Percentiles rank a stretch among this genome's conserved stretches.
Evolutionary conservation across 1,140 invertebrate species (phyloP).

Genomic region (Neodiprion pinetum): DNA sequence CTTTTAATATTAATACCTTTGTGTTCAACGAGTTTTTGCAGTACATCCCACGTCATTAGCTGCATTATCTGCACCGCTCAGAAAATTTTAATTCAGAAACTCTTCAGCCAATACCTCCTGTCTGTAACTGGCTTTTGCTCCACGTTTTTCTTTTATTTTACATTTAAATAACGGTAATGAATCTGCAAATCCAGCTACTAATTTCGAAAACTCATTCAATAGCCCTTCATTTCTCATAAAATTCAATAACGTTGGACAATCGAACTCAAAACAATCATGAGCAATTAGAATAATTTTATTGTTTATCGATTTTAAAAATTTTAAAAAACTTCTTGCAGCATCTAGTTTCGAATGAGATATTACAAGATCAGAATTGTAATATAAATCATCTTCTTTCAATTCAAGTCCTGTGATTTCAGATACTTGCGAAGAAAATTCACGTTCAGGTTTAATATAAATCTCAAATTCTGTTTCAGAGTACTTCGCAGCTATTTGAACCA

Average conservation of each 20-base stretch:
- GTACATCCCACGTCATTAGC: slow-evolving; percentile 17
- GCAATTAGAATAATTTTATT: slow-evolving; percentile 1
- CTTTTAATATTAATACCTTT: slow-evolving; percentile 17
- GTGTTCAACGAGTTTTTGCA: slow-evolving; percentile 18
- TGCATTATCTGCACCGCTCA: slow-evolving; percentile 11
- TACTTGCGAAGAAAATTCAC: background rate
- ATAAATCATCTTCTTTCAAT: background rate
- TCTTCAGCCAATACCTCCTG: slow-evolving; percentile 13
- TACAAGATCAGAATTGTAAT: background rate
- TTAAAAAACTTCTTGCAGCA: background rate
- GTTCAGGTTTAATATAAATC: slow-evolving; percentile 7
- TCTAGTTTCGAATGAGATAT: background rate
- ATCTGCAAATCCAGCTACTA: slow-evolving; percentile 18
- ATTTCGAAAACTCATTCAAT: slow-evolving; percentile 9
- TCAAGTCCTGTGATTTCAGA: background rate
- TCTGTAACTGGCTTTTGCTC: slow-evolving; percentile 11
- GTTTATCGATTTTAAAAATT: slow-evolving; percentile 6
- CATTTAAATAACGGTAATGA: slow-evolving; percentile 20
- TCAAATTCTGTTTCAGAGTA: slow-evolving; percentile 6
- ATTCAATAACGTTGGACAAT: slow-evolving; percentile 12
- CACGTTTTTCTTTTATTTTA: slow-evolving; percentile 16
- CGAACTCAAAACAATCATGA: slow-evolving; percentile 17
- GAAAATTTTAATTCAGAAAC: slow-evolving; percentile 10
- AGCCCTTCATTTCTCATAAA: slow-evolving; percentile 16
- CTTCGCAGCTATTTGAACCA: slow-evolving; percentile 13